These are phyloP conservation scores for Sebastes alutus DNA, from an alignment of 2,797 vertebrate genomes.

Conservation along the genomic window DNA sequence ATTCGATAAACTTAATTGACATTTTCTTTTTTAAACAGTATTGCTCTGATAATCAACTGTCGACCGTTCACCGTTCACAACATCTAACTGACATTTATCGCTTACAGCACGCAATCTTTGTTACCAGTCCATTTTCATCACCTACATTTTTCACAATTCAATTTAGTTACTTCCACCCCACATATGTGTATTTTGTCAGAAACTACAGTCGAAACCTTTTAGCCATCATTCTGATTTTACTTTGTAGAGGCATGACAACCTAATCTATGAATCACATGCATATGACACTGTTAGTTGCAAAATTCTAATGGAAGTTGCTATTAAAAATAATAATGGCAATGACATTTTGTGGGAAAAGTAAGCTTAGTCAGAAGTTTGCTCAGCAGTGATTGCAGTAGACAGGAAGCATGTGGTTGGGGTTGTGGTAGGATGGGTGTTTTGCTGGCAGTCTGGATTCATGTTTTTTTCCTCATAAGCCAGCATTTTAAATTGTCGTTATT, in stretches of 20 bases:
- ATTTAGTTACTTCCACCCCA: no score
- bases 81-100: no score
- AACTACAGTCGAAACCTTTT: not conserved
- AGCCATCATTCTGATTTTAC: not conserved
- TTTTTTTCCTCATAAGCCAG: no score
- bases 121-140: no score
- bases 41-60: no score
- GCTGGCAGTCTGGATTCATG: no score
- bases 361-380: not conserved
- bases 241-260: not conserved
- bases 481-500: not conserved
- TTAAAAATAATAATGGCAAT: not conserved
- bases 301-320: not conserved
- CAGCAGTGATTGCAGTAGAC: not conserved
- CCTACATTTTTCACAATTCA: no score
- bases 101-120: no score
- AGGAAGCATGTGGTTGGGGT: not conserved
- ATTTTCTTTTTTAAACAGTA: no score
- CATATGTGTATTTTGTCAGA: not conserved
- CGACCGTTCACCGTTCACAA: no score
- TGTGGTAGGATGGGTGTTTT: not conserved
- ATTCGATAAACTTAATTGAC: no score
- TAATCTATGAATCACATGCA: not conserved
- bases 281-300: not conserved
- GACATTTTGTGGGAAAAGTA: not conserved